These are phyloP conservation scores for Papilio polyxenes DNA, from an alignment of 1,140 invertebrate species.

Conservation along the genomic window DNA sequence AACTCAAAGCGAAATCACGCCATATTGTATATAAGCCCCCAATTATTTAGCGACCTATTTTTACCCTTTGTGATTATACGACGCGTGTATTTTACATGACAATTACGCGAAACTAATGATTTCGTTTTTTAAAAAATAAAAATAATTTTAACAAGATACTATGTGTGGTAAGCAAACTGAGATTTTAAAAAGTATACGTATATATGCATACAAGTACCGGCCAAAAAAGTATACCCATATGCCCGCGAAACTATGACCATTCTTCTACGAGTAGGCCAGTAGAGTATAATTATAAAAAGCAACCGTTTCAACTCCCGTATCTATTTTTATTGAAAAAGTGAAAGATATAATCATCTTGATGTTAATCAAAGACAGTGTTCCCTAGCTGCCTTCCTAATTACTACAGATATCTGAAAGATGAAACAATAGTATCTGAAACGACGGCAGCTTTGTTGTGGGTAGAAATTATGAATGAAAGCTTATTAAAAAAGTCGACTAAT, in stretches of 20 bases:
- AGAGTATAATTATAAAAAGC: background rate
- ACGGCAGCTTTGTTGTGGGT: background rate
- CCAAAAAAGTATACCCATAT: background rate
- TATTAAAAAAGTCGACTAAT: background rate
- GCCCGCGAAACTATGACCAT: background rate
- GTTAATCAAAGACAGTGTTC: constrained; percentile 6
- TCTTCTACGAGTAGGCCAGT: background rate
- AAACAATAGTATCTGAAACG: constrained; percentile 11
- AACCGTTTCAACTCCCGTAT: background rate
- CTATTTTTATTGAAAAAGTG: background rate
- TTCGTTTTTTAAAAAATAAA: background rate
- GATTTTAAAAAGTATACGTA: no score
- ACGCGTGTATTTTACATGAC: background rate
- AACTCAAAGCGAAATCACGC: constrained; percentile 27
- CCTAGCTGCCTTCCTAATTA: background rate
- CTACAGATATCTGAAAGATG: background rate
- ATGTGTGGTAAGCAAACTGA: background rate
- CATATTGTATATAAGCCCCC: background rate
- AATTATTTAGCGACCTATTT: constrained; percentile 17
- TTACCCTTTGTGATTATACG: constrained; percentile 12
- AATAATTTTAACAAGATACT: background rate
- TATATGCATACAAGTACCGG: no score
- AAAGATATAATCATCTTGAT: background rate
- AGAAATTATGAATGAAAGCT: constrained; percentile 14
- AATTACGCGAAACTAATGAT: background rate